Base-by-base conservation (phyloP, 2,797 vertebrate species). In the Petrocephalus schoutedeni region DNA sequence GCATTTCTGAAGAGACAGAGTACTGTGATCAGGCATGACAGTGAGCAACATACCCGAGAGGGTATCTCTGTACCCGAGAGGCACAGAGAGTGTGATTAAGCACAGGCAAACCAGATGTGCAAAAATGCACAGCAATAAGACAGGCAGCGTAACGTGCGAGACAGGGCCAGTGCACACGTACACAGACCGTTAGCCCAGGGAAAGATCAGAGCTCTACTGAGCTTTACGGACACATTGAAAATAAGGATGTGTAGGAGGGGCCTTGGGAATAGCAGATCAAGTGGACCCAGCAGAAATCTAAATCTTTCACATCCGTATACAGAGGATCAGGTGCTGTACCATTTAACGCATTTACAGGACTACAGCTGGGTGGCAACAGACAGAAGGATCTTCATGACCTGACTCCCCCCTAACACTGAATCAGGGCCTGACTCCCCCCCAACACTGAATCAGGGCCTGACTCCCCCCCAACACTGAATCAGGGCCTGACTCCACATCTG, bases 221-320 rank as follows among this genome's bases (percentile, higher is more conserved):
- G 58, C 1, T 23, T 21, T 61, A 23, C n/a, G 58, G 58, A 61
- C 58, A 23, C 23, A 71, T 2, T 71, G 12, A 36, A 36, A 36
- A 36, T 51, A 51, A 5, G 64, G 64, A 71, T 14, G 28, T 32
- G 28, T 0, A 45, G 71, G 0, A 8, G 71, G 16, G 6, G 96
- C 95, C 97, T 95, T 98, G 97, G 1, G 97, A 98, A 89, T 96
- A 98, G 90, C 97, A 98, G 88, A 97, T 92, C 54, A 98, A 95
- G 88, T 98, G 96, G 61, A 97, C 94, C 0, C 97, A 54, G 53
- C 12, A 12, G 53, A 54, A 54, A 1, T 54, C 12, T 54, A 7
- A 54, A 54, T 41, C 36, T 41, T 41, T 41, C 36, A 41, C 36
- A 41, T 41, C 36, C 2, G 36, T 41, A 41, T 2, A 41, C 36